These are phyloP conservation scores for Alouatta palliata DNA, from an alignment of 2,113 vertebrate genomes.

Conservation along the genomic window DNA sequence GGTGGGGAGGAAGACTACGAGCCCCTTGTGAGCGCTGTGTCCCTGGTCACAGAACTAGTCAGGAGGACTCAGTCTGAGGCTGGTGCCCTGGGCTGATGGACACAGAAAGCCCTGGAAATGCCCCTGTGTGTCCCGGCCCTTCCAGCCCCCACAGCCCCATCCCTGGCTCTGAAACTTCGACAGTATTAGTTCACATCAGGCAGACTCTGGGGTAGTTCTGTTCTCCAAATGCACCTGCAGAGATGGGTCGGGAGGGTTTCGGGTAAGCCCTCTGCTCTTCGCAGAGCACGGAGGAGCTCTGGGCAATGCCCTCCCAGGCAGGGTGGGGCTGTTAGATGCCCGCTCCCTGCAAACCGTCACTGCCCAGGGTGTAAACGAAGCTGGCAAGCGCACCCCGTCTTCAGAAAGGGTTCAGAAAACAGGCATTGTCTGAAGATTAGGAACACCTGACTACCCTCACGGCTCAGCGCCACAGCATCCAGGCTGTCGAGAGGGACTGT, in stretches of 20 bases:
- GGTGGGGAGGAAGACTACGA: neutral
- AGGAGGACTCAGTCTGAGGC: neutral
- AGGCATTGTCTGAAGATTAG: neutral
- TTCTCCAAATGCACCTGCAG: neutral
- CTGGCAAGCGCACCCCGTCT: fast-evolving
- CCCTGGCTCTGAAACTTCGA: too few species aligned
- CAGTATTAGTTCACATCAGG: fast-evolving
- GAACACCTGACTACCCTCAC: neutral
- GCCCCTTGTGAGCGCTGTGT: neutral
- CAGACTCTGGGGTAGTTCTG: too few species aligned
- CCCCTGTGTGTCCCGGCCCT: too few species aligned
- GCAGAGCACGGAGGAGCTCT: neutral
- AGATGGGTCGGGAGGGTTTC: fast-evolving
- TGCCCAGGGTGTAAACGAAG: too few species aligned
- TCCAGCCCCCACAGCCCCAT: neutral
- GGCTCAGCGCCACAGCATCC: neutral
- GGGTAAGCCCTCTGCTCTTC: neutral
- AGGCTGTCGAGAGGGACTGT: neutral
- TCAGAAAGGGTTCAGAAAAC: neutral
- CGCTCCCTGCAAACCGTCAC: fast-evolving
- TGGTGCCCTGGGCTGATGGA: neutral
- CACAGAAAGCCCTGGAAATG: neutral
- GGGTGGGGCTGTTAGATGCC: neutral
- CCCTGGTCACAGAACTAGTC: neutral
- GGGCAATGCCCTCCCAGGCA: fast-evolving